Percentiles rank a stretch among this genome's conserved stretches.
These are phyloP conservation scores for Bombylius major DNA, from an alignment of 2,888 invertebrate species.

Conservation along the genomic window DNA sequence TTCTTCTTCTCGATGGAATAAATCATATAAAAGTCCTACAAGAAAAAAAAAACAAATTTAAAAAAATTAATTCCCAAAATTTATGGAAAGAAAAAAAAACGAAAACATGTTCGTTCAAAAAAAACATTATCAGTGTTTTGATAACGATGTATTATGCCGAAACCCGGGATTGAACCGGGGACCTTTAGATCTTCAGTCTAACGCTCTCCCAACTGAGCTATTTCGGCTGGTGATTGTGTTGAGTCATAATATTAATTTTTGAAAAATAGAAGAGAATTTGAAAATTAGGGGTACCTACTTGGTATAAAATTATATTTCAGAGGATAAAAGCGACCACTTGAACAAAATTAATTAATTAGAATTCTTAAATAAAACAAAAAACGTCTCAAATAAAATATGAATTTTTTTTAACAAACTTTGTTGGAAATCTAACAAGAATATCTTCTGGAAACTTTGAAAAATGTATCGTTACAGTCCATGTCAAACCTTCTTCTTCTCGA, in stretches of 20 bases:
- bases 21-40: constrained; percentile 81
- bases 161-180: constrained; percentile 64
- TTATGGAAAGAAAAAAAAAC: constrained; percentile 10
- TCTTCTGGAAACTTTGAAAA: constrained; percentile 90
- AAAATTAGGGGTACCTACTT: no score
- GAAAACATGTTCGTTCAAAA: no score
- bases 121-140: no score
- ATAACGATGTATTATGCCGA: no score
- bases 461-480: constrained; percentile 90
- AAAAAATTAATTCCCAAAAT: not conserved
- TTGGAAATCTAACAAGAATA: constrained; percentile 72
- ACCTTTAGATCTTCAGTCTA: constrained; percentile 66
- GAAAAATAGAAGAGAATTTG: no score
- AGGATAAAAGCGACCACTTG: no score
- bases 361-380: not conserved
- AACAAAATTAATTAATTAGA: not conserved
- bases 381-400: no score
- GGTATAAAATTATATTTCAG: no score
- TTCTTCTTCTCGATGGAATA: constrained; percentile 52
- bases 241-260: no score
- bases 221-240: constrained; percentile 42
- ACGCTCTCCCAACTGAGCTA: constrained; percentile 73
- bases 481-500: constrained; percentile 58
- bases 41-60: constrained; percentile 1
- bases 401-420: constrained; percentile 45